phyloP scores from a whole-genome alignment of 1,140 invertebrate species.

The silkworm (Bombyx mori) region DNA sequence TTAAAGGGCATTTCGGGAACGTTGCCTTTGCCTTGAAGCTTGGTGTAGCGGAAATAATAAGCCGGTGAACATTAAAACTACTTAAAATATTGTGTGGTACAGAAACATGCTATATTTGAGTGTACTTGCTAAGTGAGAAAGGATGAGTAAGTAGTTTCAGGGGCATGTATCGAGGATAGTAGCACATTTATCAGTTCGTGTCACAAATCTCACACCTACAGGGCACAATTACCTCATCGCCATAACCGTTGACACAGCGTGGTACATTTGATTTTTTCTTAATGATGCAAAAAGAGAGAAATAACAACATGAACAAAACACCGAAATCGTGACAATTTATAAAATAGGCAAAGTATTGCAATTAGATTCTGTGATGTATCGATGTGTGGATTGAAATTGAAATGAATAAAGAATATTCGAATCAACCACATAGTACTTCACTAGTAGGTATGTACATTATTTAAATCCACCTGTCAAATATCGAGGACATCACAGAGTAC shows the following conservation, averaged over 20 bases:
- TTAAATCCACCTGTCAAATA: too few relatives aligned
- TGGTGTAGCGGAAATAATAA: conserved; percentile 5
- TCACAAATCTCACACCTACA: conserved; percentile 33
- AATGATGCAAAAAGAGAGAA: conserved; percentile 71
- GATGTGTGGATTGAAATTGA: too few relatives aligned
- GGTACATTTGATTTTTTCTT: conserved; percentile 91
- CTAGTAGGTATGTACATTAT: too few relatives aligned
- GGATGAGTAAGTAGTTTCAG: conserved; percentile 19
- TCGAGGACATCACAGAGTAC: too few relatives aligned
- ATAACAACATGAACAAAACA: conserved; percentile 74
- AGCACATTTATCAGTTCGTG: conserved; percentile 26
- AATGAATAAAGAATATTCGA: too few relatives aligned
- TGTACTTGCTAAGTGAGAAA: conserved; percentile 19
- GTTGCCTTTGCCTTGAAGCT: conserved; percentile 8
- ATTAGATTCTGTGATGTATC: too few relatives aligned
- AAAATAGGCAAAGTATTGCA: conserved; percentile 10
- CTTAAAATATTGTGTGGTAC: conserved; percentile 1
- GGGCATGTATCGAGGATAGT: conserved; percentile 12
- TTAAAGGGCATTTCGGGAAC: conserved; percentile 9
- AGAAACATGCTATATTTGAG: conserved; percentile 21
- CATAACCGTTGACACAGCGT: conserved; percentile 91
- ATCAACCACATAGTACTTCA: too few relatives aligned
- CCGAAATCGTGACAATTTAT: conserved; percentile 30
- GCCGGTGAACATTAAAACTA: conserved; percentile 13
- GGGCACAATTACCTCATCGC: conserved; percentile 85